Percentiles rank a stretch among this genome's conserved stretches.
Conservation (phyloP, 2,888 invertebrate genomes). For the Chrysotoxum bicinctum region DNA sequence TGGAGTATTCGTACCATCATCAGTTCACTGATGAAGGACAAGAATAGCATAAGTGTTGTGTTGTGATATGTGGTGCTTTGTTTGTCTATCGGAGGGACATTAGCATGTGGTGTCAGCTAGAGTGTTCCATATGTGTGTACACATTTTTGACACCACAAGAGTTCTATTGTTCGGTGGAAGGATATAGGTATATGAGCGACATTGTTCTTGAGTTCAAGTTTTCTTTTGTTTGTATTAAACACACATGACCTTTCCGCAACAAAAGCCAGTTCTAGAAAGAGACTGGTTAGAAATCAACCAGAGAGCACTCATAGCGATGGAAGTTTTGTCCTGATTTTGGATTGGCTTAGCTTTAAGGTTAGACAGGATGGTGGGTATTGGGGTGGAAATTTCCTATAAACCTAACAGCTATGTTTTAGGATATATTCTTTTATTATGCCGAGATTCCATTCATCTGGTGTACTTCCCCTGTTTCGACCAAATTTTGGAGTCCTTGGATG, state of each 20-base stretch:
- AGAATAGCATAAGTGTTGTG: neutral
- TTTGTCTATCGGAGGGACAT: constrained; percentile 34
- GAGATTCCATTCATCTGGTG: no score
- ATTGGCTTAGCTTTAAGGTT: no score
- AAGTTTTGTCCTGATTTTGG: neutral
- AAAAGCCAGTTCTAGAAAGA: constrained; percentile 15
- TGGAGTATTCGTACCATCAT: constrained; percentile 36
- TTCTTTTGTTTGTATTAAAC: constrained; percentile 54
- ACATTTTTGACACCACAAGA: constrained; percentile 53
- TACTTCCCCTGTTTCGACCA: no score
- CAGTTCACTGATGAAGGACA: constrained; percentile 13
- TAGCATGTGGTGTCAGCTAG: constrained; percentile 32
- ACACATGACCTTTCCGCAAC: constrained; percentile 58
- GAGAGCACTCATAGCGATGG: neutral
- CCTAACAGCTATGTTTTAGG: no score
- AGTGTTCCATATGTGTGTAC: neutral
- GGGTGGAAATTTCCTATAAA: no score
- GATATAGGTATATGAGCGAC: constrained; percentile 32
- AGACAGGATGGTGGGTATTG: no score
- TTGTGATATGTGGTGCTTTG: neutral
- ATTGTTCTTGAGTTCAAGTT: constrained; percentile 64
- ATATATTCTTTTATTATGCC: no score
- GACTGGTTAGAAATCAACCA: neutral
- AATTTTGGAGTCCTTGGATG: no score
- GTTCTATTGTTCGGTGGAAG: constrained; percentile 48